phyloP scores from a whole-genome alignment of 2,113 vertebrate species.

The Anser brachyrhynchus region DNA sequence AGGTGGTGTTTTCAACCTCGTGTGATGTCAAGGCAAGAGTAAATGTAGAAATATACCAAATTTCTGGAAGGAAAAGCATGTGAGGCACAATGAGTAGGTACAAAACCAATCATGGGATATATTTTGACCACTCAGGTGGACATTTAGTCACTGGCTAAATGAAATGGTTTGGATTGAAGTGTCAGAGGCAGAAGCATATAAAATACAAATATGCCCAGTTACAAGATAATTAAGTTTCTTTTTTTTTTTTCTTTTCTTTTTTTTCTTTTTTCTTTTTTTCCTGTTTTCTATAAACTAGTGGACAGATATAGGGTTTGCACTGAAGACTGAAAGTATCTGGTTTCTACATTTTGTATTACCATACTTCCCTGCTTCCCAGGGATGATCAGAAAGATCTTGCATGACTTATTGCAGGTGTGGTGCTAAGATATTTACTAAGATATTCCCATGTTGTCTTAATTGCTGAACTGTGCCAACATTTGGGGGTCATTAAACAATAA shows the following conservation, averaged over 20 bases:
- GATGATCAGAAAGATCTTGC: background rate
- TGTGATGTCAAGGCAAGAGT: background rate
- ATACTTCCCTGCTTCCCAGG: background rate
- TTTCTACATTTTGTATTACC: background rate
- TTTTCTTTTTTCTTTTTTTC: background rate
- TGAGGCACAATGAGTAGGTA: background rate
- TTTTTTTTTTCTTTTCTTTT: background rate
- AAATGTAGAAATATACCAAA: background rate
- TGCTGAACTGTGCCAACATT: background rate
- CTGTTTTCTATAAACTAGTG: background rate
- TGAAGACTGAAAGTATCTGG: background rate
- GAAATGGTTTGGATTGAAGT: background rate
- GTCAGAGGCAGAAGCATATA: background rate
- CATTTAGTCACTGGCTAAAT: fast-evolving
- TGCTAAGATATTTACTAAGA: background rate
- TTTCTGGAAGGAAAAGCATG: background rate
- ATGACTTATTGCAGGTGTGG: background rate
- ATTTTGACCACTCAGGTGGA: background rate
- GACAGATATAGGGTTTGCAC: background rate
- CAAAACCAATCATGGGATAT: background rate
- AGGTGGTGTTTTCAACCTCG: background rate
- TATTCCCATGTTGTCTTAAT: background rate
- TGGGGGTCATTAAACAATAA: background rate
- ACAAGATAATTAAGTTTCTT: background rate
- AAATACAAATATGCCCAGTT: background rate